Conservation (phyloP, 2,888 invertebrate genomes). For the Deladenus siricidicola region DNA sequence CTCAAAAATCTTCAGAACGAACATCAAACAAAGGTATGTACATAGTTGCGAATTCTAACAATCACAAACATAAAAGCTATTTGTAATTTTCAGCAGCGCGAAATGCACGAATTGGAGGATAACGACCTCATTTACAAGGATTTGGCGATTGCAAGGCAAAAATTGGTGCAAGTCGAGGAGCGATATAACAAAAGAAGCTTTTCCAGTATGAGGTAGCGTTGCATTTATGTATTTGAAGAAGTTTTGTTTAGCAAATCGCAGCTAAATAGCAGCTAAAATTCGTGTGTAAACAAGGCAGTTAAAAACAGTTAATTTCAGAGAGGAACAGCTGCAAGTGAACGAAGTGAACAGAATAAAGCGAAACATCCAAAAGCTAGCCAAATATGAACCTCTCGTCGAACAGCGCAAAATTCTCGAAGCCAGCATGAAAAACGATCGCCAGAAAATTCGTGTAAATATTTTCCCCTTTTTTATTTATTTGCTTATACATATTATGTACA, state of each 20-base stretch:
- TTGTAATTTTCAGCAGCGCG: constrained; percentile 5
- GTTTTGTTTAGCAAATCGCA: too few species aligned
- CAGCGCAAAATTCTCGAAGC: constrained; percentile 13
- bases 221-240: too few species aligned
- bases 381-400: constrained; percentile 17
- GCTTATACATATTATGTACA: background rate
- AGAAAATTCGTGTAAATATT: constrained; percentile 1
- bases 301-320: too few species aligned
- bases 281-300: too few species aligned
- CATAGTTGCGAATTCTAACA: background rate
- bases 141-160: constrained; percentile 9
- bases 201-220: too few species aligned
- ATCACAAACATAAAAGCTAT: too few species aligned
- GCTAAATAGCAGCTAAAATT: too few species aligned
- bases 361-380: constrained; percentile 16
- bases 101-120: constrained; percentile 17
- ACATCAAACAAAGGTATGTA: constrained; percentile 6
- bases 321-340: constrained; percentile 17
- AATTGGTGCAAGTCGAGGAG: constrained; percentile 6
- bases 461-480: background rate
- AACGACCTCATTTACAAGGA: constrained; percentile 11
- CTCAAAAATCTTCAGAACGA: constrained; percentile 9
- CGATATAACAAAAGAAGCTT: constrained; percentile 9
- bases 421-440: constrained; percentile 7
- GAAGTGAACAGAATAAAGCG: constrained; percentile 14